Evolutionary conservation across 2,888 invertebrate species (phyloP).

Genomic region (Pocota personata): DNA sequence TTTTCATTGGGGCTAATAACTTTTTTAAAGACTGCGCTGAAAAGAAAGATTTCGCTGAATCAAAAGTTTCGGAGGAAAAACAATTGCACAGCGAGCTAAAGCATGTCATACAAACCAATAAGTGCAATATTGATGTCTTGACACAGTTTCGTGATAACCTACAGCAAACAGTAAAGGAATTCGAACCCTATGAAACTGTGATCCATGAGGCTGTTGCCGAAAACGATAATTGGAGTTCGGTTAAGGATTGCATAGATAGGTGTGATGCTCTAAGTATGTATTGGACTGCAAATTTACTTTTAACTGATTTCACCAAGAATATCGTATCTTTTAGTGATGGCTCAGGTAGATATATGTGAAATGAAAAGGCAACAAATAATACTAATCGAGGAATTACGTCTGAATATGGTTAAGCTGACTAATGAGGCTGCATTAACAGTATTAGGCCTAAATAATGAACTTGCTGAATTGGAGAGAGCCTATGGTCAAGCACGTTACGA

Average conservation of each 20-base stretch:
- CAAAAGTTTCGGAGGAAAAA: slow-evolving; percentile 78
- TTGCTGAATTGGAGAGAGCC: slow-evolving; percentile 79
- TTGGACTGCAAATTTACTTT: background rate
- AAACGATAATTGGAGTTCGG: slow-evolving; percentile 78
- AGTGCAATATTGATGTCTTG: slow-evolving; percentile 75
- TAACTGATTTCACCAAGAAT: background rate
- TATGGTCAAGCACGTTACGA: slow-evolving; percentile 78
- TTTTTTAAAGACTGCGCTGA: slow-evolving; percentile 81
- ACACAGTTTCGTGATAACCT: slow-evolving; percentile 78
- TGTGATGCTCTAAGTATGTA: slow-evolving; percentile 82
- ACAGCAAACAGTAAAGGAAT: slow-evolving; percentile 78
- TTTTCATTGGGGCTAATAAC: slow-evolving; percentile 80
- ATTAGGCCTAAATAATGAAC: slow-evolving; percentile 81
- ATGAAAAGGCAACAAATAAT: slow-evolving; percentile 77
- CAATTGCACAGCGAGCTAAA: slow-evolving; percentile 76
- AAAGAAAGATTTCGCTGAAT: slow-evolving; percentile 78
- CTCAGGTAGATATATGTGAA: slow-evolving; percentile 80
- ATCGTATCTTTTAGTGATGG: slow-evolving; percentile 78
- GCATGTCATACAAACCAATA: slow-evolving; percentile 76
- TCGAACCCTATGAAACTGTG: slow-evolving; percentile 80
- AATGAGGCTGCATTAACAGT: slow-evolving; percentile 80
- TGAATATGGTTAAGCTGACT: slow-evolving; percentile 80
- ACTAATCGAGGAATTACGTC: slow-evolving; percentile 80
- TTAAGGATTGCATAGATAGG: slow-evolving; percentile 81
- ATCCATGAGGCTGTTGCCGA: slow-evolving; percentile 79